A percentile compares a stretch with the other conserved stretches of the same genome.
Conservation (phyloP, 2,113 vertebrate species). For the Spizaetus ornatus region DNA sequence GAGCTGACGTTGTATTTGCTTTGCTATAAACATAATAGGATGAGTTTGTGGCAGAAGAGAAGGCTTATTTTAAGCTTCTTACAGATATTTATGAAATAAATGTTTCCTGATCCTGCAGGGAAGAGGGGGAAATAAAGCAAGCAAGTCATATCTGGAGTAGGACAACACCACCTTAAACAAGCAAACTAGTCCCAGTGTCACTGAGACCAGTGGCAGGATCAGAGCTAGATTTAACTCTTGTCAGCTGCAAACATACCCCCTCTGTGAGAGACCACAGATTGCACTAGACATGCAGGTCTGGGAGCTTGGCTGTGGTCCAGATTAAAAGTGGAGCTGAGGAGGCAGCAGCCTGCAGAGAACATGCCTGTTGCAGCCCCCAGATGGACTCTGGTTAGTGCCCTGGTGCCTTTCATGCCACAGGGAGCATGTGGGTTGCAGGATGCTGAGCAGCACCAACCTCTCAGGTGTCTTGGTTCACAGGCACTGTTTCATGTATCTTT, state of each 20-base stretch:
- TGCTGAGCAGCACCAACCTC: neutral
- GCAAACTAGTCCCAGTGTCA: neutral
- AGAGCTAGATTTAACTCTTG: neutral
- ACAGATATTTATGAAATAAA: constrained; percentile 60
- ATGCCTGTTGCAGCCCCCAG: neutral
- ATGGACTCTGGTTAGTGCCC: neutral
- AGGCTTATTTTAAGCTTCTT: constrained; percentile 72
- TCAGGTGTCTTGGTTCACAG: neutral
- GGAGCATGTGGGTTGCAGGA: neutral
- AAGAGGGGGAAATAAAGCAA: constrained; percentile 1
- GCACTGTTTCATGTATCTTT: neutral
- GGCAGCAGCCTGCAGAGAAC: neutral
- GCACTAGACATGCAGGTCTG: neutral
- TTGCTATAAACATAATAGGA: constrained; percentile 51
- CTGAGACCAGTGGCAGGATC: neutral
- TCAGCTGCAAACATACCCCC: neutral
- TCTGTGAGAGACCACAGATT: neutral
- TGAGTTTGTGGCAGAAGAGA: constrained; percentile 38
- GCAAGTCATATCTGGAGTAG: neutral
- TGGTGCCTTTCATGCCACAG: neutral
- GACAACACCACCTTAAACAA: constrained; percentile 25
- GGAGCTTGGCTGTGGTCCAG: neutral
- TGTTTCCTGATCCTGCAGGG: constrained; percentile 32
- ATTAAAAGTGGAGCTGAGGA: neutral
- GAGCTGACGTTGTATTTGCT: constrained; percentile 8